phyloP scores from a whole-genome alignment of 2,113 vertebrate genomes.

The Leucosticte australis region DNA sequence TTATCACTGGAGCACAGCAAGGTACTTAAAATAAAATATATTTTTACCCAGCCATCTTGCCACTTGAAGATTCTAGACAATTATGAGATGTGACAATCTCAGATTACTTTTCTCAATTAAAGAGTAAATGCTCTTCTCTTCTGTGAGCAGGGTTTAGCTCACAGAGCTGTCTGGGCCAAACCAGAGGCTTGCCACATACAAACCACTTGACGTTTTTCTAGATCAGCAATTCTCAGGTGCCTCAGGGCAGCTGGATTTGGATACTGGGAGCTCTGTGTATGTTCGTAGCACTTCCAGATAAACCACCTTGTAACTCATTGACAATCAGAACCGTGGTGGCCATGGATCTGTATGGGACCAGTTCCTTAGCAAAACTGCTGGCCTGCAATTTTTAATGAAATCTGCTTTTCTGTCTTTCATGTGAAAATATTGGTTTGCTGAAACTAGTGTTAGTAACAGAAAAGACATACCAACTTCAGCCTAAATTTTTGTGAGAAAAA shows the following conservation, averaged over 20 bases:
- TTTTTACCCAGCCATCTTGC: conserved; percentile 1
- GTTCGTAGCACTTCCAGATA: not conserved
- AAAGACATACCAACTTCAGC: not conserved
- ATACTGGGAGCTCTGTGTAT: not conserved
- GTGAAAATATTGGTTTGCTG: not conserved
- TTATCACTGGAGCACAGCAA: conserved; percentile 32
- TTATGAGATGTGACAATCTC: conserved; percentile 33
- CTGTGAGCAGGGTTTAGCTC: not conserved
- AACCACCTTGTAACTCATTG: not conserved
- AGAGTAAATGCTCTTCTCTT: not conserved
- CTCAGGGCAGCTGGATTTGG: not conserved
- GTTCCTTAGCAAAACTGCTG: not conserved
- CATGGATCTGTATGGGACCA: not conserved
- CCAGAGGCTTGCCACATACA: not conserved
- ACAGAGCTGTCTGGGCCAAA: not conserved
- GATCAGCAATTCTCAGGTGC: not conserved
- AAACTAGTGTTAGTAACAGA: not conserved
- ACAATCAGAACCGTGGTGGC: not conserved
- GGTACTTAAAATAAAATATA: conserved; percentile 55
- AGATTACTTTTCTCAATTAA: conserved; percentile 30
- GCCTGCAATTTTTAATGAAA: not conserved
- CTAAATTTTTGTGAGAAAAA: not conserved
- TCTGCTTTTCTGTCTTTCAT: not conserved
- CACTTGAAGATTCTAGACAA: not conserved
- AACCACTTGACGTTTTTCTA: not conserved